Base-by-base conservation (phyloP, 2,888 invertebrate genomes). In the Dinocampus coccinellae region DNA sequence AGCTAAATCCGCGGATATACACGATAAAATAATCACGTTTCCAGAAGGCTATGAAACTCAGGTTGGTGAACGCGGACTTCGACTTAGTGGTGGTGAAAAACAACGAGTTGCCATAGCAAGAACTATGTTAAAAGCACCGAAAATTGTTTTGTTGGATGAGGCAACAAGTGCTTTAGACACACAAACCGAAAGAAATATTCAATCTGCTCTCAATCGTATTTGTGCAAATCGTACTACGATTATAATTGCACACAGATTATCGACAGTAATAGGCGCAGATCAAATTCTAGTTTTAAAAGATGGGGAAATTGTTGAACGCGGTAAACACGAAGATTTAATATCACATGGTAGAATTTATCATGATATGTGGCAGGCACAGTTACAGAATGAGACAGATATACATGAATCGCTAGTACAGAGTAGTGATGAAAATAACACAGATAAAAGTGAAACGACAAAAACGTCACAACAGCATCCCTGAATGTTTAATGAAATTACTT, bases 21-120 rank as follows among this genome's bases (percentile, higher is more conserved):
- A 99, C 84, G 94, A 96, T 47, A 92, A 92, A 83, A 98, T 99
- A 74, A 88, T 95, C 0, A 91, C 93, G n/a, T 98, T 99, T 88
- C 97, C 98, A 0, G 95, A 96, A 76, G 92, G 92, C 57, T 97
- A 96, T 83, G 94, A 96, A 64, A 95, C 96, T 0, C 91, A 92
- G 92, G 96, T 99, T 22, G 99, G 99, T 6, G 99, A 99, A 88
- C 90, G 99, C 83, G 99, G 99, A 4, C 88, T 99, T 71, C 93
- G 97, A 75, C 89, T 99, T 73, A 98, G 98, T 85, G 99, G 99
- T 1, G 99, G 99, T 1, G 99, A 99, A 86, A 99, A 99, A 83
- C 99, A 99, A 87, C 90, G 98, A 77, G 96, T 99, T 70, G 99
- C 98, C 0, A 99, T 99, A 76, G 99, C 99, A 0, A 90, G 99